Base-by-base conservation (phyloP, 2,113 vertebrate species). In the Rhinopomastus cyanomelas region DNA sequence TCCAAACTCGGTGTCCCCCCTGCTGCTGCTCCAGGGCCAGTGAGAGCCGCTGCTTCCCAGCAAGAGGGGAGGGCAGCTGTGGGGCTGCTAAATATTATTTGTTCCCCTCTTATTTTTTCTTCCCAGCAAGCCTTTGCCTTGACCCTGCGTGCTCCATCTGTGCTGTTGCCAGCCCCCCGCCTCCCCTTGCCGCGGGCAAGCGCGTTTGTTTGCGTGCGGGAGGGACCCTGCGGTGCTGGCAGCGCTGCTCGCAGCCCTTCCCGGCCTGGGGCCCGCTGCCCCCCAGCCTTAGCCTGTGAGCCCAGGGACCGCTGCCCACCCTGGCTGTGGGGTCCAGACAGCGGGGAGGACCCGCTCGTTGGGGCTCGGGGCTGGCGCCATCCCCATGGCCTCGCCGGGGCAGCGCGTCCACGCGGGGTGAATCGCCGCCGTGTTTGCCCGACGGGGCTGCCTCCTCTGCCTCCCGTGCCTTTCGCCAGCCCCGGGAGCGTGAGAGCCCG, bases 31-130 rank as follows among this genome's bases (percentile, higher is more conserved):
- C 62, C 12, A 0, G 0, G 23, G 69, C 65, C 78, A 81, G 66
- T 8, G 2, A 83, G 39, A 18, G 23, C 26, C 16, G 48, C 57
- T 30, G 36, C 90, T 76, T 84, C 83, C 55, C 90, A 69, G 88
- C 16, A 22, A 89, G 92, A 46, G 15, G 27, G 8, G 21, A 93
- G 74, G 62, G 36, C 0, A 1, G 19, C n/a, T 22, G 4, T 8
- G 34, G 90, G 72, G 60, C 67, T 66, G 52, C 60, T 94, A 95
- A 96, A 96, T 96, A 95, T 96, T 96, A 93, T 96, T 95, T 95
- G 94, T 96, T 95, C 95, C 52, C 52, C 34, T 48, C 62, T 75
- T 84, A 92, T 93, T 66, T 94, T 94, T 85, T 76, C 81, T 62
- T 69, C 59, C 29, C 90, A 77, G 88, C 86, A 81, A 80, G 89